These are phyloP conservation scores for Botia almorhae DNA, from an alignment of 2,797 vertebrate genomes.

Conservation along the genomic window DNA sequence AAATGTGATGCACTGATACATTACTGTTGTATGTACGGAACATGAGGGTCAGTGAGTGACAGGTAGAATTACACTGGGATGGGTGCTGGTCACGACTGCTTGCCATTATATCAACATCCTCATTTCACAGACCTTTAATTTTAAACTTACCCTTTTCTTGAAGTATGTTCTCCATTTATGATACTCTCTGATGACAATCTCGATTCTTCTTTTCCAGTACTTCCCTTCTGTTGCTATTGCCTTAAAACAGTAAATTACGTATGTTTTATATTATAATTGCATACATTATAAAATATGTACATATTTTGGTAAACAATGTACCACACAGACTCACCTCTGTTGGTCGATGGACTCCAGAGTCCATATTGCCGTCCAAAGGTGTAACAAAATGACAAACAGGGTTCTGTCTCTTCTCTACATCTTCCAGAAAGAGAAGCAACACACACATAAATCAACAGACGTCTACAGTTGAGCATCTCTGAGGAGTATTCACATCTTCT, in stretches of 20 bases:
- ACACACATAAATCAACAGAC: background rate
- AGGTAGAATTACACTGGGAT: no score
- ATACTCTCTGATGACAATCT: conserved; percentile 95
- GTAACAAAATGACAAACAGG: conserved; percentile 97
- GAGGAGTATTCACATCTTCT: background rate
- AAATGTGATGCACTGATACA: background rate
- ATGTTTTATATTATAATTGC: no score
- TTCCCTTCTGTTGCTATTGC: conserved; percentile 89
- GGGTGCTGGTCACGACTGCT: background rate
- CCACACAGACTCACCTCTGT: conserved; percentile 80
- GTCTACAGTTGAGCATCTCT: background rate
- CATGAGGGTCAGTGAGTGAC: background rate
- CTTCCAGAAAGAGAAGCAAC: conserved; percentile 70
- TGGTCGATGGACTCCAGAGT: conserved; percentile 86
- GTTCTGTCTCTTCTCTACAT: conserved; percentile 93
- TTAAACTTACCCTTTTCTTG: conserved; percentile 89
- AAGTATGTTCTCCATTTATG: conserved; percentile 99
- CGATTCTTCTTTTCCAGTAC: conserved; percentile 95
- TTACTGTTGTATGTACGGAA: background rate
- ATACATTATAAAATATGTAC: no score
- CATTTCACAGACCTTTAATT: background rate
- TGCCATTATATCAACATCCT: background rate
- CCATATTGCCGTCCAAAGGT: conserved; percentile 89
- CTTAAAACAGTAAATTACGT: no score
- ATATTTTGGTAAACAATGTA: background rate